phyloP scores from a whole-genome alignment of 2,113 vertebrate genomes.

The Myxocyprinus asiaticus region DNA sequence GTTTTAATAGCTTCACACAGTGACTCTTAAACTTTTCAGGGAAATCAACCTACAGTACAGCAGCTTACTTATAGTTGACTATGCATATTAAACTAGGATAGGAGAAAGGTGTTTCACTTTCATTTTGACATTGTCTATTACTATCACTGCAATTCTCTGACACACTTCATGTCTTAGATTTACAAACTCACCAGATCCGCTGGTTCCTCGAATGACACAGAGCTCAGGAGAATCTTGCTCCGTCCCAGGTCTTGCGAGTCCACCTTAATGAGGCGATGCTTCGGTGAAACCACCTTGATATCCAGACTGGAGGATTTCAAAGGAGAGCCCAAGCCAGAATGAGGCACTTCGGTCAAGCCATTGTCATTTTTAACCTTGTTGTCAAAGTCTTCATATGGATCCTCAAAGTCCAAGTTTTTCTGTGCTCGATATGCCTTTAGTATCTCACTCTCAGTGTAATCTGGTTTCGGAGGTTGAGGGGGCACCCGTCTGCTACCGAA shows the following conservation, averaged over 20 bases:
- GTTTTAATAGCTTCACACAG: no score
- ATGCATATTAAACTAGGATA: no score
- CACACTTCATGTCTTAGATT: neutral
- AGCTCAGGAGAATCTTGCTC: slow-evolving; percentile 77
- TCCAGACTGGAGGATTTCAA: slow-evolving; percentile 69
- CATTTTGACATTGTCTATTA: no score
- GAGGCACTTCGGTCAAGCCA: slow-evolving; percentile 54
- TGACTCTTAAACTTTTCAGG: no score
- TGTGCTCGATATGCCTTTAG: slow-evolving; percentile 85
- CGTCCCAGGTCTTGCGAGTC: slow-evolving; percentile 79
- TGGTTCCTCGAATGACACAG: slow-evolving; percentile 67
- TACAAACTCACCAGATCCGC: slow-evolving; percentile 69
- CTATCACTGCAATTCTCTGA: no score
- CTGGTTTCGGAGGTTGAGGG: slow-evolving; percentile 82
- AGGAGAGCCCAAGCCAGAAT: slow-evolving; percentile 69
- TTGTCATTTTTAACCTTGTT: slow-evolving; percentile 66
- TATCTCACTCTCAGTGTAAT: slow-evolving; percentile 89
- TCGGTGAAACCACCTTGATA: slow-evolving; percentile 81
- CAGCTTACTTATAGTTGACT: no score
- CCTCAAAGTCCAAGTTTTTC: slow-evolving; percentile 86
- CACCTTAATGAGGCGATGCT: slow-evolving; percentile 88
- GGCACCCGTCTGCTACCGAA: slow-evolving; percentile 84
- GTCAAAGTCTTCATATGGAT: slow-evolving; percentile 82
- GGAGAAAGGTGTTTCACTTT: no score
- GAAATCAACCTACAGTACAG: no score